A percentile compares a stretch with the other conserved stretches of the same genome.
Conservation (phyloP, 2,797 vertebrate species). For the Synaphobranchus kaupii region DNA sequence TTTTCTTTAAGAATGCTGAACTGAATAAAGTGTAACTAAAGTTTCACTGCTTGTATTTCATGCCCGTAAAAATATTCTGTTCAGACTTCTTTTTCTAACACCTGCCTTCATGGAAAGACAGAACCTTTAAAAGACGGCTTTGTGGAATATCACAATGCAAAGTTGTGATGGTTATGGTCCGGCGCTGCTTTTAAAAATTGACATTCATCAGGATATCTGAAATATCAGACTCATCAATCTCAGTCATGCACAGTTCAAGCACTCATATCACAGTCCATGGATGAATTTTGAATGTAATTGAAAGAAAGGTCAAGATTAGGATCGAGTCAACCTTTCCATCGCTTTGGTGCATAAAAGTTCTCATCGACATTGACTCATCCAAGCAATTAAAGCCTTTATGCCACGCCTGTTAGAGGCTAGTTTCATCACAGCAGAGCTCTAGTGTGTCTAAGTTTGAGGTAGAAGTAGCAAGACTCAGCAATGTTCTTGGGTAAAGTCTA, state of each 20-base stretch:
- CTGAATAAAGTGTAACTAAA: too few relatives aligned
- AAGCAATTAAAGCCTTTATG: neutral
- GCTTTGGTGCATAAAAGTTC: neutral
- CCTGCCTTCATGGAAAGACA: neutral
- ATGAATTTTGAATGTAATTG: neutral
- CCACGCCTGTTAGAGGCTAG: neutral
- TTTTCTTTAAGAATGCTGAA: neutral
- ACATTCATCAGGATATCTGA: neutral
- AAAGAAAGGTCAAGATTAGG: neutral
- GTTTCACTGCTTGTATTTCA: too few relatives aligned
- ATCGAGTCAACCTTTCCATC: neutral
- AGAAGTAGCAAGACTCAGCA: neutral
- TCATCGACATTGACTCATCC: neutral
- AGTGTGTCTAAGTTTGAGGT: neutral
- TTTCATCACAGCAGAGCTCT: neutral
- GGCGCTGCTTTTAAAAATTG: neutral
- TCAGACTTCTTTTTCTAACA: too few relatives aligned
- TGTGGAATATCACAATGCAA: neutral
- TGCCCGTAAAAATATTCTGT: too few relatives aligned
- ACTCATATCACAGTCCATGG: neutral
- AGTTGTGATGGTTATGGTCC: neutral
- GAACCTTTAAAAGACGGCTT: neutral
- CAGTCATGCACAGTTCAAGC: neutral
- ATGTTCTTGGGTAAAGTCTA: neutral
- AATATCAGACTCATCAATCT: neutral